Conservation (phyloP, 30 jellyfish, hydroid and myxozoan genomes). For the Phacellophora camtschatica region DNA sequence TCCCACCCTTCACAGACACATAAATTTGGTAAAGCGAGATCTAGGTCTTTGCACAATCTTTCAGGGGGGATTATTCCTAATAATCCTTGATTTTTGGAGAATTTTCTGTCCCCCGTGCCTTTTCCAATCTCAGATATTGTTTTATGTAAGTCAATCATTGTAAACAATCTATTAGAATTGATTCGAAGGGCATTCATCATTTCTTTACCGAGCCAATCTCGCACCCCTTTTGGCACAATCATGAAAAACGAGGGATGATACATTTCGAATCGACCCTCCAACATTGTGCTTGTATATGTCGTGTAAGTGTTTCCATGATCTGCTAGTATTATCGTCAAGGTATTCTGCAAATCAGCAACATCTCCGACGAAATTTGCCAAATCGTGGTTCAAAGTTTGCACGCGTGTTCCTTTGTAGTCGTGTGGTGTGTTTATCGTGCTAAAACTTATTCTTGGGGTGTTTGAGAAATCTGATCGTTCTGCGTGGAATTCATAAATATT, state of each 20-base stretch:
- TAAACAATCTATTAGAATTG: conserved; percentile 68
- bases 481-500: conserved; percentile 28
- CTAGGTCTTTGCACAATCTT: conserved; percentile 65
- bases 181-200: conserved; percentile 52
- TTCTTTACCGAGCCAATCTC: conserved; percentile 54
- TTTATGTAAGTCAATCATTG: conserved; percentile 77
- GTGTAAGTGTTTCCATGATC: conserved; percentile 97
- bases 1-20: conserved; percentile 93
- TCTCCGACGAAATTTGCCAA: conserved; percentile 46
- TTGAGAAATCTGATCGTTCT: neutral
- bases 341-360: conserved; percentile 46
- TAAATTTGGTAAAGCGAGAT: conserved; percentile 71
- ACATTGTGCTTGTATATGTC: conserved; percentile 44
- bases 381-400: conserved; percentile 77
- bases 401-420: conserved; percentile 79
- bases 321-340: conserved; percentile 79
- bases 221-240: conserved; percentile 72
- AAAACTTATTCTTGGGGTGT: conserved; percentile 47
- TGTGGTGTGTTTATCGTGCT: conserved; percentile 78
- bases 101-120: neutral
- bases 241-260: conserved; percentile 85
- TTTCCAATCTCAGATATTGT: conserved; percentile 35
- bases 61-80: conserved; percentile 35
- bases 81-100: conserved; percentile 22
- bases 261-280: conserved; percentile 93